Conservation (phyloP, 2,888 invertebrate species). For the Caenorhabditis sp. region DNA sequence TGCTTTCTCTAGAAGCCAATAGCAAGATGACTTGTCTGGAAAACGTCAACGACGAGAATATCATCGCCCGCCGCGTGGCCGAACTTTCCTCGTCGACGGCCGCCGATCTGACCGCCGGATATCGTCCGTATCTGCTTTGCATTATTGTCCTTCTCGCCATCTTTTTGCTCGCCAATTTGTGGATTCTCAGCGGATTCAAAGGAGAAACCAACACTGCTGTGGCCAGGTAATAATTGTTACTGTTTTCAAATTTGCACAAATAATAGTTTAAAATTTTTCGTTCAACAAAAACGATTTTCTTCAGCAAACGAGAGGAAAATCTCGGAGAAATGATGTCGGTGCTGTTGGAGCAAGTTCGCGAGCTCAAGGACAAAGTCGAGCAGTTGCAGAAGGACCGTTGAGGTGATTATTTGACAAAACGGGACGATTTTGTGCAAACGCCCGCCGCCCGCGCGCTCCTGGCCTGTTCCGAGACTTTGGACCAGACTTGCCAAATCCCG, state of each 20-base stretch:
- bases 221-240: background rate
- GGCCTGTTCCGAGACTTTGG: no score
- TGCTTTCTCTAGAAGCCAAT: no score
- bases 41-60: no score
- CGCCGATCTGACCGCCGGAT: conserved; percentile 2
- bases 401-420: background rate
- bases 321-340: conserved; percentile 14
- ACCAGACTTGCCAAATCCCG: no score
- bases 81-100: background rate
- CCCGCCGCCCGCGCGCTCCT: no score
- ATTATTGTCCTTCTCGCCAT: conserved; percentile 22
- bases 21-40: no score
- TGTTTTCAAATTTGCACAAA: background rate
- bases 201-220: conserved; percentile 5
- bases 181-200: conserved; percentile 14
- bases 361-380: conserved; percentile 34
- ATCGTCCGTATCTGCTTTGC: conserved; percentile 14
- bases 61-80: background rate
- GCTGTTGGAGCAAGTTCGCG: conserved; percentile 21
- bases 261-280: background rate
- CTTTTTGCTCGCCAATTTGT: conserved; percentile 13
- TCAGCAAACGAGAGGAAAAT: conserved; percentile 26
- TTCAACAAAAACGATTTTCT: background rate
- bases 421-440: no score
- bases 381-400: conserved; percentile 3